Percentiles rank a stretch among this genome's conserved stretches.
phyloP scores from a whole-genome alignment of 2,888 invertebrate species.

The Petrolisthes cinctipes region DNA sequence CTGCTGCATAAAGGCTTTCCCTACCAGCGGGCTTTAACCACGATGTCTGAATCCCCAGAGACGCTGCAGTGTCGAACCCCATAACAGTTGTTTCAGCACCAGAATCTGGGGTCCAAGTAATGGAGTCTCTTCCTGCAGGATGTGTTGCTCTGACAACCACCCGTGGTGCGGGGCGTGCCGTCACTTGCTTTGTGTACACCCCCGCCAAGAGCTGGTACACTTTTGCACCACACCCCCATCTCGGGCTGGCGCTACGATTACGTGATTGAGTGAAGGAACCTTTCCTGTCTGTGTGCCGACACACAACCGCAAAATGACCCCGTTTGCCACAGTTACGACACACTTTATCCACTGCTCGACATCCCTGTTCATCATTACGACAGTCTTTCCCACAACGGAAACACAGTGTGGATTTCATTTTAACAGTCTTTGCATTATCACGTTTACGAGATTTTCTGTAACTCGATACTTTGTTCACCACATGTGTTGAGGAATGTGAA shows the following conservation, averaged over 20 bases:
- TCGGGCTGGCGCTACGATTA: too few relatives aligned
- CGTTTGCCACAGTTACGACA: conserved; percentile 5
- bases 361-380: not conserved
- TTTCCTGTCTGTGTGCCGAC: too few relatives aligned
- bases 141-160: not conserved
- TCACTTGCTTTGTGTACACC: not conserved
- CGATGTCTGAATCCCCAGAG: not conserved
- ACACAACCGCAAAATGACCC: conserved; percentile 18
- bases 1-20: not conserved
- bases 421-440: not conserved
- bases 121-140: not conserved
- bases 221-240: not conserved
- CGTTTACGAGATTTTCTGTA: not conserved
- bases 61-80: not conserved
- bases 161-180: not conserved
- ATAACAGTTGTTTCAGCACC: conserved; percentile 19
- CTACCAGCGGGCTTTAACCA: not conserved
- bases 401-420: not conserved
- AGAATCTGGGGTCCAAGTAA: conserved; percentile 12
- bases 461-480: not conserved
- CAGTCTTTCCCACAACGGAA: not conserved
- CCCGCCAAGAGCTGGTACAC: not conserved
- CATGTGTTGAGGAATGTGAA: not conserved
- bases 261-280: too few relatives aligned
- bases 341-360: not conserved